Evolutionary conservation across 2,888 invertebrate species (phyloP).

Genomic region (Plagiodera versicolora): DNA sequence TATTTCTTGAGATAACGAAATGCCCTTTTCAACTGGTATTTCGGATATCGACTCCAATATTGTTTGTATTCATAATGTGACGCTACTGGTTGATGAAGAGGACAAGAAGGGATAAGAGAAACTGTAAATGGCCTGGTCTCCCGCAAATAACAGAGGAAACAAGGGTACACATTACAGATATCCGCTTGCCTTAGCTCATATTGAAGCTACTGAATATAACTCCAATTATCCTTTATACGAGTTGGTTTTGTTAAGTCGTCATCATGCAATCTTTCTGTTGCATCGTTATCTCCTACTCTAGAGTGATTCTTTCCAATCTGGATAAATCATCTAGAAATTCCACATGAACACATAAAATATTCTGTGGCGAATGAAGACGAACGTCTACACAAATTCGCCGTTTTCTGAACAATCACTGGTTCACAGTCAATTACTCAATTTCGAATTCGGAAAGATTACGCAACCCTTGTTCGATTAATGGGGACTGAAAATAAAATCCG

Average conservation of each 20-base stretch:
- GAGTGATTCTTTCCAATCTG: no score
- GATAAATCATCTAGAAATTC: no score
- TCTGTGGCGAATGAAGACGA: no score
- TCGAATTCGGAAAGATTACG: background rate
- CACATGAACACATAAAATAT: no score
- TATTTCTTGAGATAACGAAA: no score
- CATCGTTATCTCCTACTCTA: no score
- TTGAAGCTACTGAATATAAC: conserved; percentile 47
- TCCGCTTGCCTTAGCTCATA: conserved; percentile 46
- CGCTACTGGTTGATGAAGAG: conserved; percentile 24
- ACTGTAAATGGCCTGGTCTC: conserved; percentile 50
- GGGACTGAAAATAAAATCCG: background rate
- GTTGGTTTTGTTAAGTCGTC: no score
- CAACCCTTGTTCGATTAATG: background rate
- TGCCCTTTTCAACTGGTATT: no score
- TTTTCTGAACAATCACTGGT: background rate
- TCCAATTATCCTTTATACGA: no score
- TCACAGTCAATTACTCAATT: background rate
- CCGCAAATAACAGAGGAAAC: conserved; percentile 54
- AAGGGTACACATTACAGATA: conserved; percentile 54
- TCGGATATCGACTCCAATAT: background rate
- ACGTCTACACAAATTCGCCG: conserved; percentile 16
- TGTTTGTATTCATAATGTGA: background rate
- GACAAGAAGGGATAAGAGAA: conserved; percentile 42
- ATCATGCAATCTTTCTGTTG: no score